Evolutionary conservation across 2,888 invertebrate species (phyloP), one percentile per base, ranked within the genome.

Genomic region (Tachystola acroxantha): DNA sequence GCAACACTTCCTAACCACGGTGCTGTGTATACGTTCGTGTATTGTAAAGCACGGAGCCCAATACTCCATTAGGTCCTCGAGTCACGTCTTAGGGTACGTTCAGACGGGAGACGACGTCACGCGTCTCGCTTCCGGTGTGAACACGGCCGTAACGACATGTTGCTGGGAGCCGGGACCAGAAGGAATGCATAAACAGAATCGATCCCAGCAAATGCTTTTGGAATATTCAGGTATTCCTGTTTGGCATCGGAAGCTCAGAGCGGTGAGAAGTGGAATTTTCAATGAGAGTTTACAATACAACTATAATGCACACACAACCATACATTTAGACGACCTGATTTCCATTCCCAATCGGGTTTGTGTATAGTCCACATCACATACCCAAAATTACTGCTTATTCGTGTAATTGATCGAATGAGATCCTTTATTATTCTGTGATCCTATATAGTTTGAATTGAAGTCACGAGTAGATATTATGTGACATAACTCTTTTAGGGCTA

Each of bases 81-180:
- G 68, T 77, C 84, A 85, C 84, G 84, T 82, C 62, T 59, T 52
- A 49, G 57, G 63, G 60, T 62, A 64, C 64, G 61, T 66, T 64
- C 61, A 61, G 63, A 59, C 57, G 50, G 24, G 7, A n/a, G 46
- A 50, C 46, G 57, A 64, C 75, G 67, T 79, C 84, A 84, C 79
- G 82, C 73, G 69, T 67, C 58, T 45, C 57, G 61, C 71, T 81
- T 85, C 84, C 84, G 80, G 65, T 63, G 74, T 56, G 57, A 52
- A 57, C 61, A 45, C 32, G 16, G 16, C 36, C 41, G 31, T 32
- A 34, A 37, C 32, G 37, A 37, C 34, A 11, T 24, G 32, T 35
- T 22, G 19, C 28, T 20, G 27, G 20, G 24, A 31, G 24, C 19
- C 10, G 34, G 20, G 16, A 11, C 14, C 28, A 37, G 27, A 34